phyloP scores from a whole-genome alignment of 2,888 invertebrate genomes.

The Sinhomidia bicolor region DNA sequence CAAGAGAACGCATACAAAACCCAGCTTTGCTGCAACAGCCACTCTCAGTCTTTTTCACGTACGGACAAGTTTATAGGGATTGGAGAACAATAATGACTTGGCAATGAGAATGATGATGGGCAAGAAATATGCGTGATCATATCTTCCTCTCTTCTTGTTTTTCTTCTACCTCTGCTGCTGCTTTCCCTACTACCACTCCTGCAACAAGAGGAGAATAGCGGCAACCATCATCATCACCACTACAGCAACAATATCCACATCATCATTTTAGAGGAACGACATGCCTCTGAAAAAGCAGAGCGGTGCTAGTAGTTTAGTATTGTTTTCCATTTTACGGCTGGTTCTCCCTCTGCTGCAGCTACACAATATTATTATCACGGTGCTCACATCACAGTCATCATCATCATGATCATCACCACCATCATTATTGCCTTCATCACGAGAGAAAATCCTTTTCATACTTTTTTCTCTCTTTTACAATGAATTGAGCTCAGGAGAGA shows the following conservation, averaged over 20 bases:
- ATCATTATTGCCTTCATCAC: not conserved
- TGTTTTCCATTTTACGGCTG: not conserved
- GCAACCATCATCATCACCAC: not conserved
- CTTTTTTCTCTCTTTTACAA: too few species aligned
- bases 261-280: too few species aligned
- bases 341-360: not conserved
- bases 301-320: too few species aligned
- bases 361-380: not conserved
- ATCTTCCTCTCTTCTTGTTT: too few species aligned
- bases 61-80: too few species aligned
- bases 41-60: not conserved
- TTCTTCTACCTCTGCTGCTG: too few species aligned
- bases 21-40: not conserved
- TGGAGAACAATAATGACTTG: conserved; percentile 39
- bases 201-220: not conserved
- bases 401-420: not conserved
- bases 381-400: not conserved
- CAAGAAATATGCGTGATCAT: conserved; percentile 48
- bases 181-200: too few species aligned
- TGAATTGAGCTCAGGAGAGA: conserved; percentile 12
- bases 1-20: not conserved
- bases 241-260: conserved; percentile 21
- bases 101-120: conserved; percentile 14
- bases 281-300: too few species aligned
- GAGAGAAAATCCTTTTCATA: conserved; percentile 19